phyloP scores from a whole-genome alignment of 1,140 invertebrate species.

The Drosophila asahinai region DNA sequence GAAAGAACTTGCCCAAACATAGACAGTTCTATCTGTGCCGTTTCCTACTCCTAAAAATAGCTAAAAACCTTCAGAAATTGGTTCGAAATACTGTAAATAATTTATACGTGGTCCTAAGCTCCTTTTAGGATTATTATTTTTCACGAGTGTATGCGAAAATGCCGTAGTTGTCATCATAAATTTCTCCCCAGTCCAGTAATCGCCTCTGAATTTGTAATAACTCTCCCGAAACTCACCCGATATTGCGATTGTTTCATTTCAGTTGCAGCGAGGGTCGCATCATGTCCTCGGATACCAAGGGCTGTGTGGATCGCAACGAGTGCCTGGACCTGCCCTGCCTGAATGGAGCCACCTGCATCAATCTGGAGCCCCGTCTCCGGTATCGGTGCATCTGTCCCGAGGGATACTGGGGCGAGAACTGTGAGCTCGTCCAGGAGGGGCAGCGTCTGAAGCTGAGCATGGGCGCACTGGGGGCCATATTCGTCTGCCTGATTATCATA shows the following conservation, averaged over 20 bases:
- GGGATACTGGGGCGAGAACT: slow-evolving; percentile 89
- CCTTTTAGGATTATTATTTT: not conserved
- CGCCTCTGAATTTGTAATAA: slow-evolving; percentile 36
- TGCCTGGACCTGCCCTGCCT: slow-evolving; percentile 88
- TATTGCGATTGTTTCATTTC: slow-evolving; percentile 13
- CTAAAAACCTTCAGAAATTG: not conserved
- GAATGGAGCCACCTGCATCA: slow-evolving; percentile 87
- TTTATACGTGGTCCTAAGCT: not conserved
- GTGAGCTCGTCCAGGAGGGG: slow-evolving; percentile 88
- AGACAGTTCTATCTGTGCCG: not conserved
- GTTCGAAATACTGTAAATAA: not conserved
- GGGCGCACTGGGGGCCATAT: slow-evolving; percentile 88
- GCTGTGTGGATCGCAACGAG: slow-evolving; percentile 88
- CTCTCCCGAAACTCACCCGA: not conserved
- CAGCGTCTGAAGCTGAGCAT: slow-evolving; percentile 88
- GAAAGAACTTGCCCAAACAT: too few species aligned
- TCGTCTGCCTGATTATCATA: slow-evolving; percentile 88
- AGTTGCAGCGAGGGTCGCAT: slow-evolving; percentile 88
- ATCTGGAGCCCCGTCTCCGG: slow-evolving; percentile 86
- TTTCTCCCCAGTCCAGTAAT: slow-evolving; percentile 19
- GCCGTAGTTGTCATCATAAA: slow-evolving; percentile 5
- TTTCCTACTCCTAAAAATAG: not conserved
- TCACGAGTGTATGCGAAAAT: not conserved
- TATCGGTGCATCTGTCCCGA: slow-evolving; percentile 87
- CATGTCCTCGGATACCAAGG: slow-evolving; percentile 87